Evolutionary conservation across 2,113 vertebrate genomes (phyloP), one percentile per base, ranked within the genome.

Genomic region (Microcebus lehilahytsara): DNA sequence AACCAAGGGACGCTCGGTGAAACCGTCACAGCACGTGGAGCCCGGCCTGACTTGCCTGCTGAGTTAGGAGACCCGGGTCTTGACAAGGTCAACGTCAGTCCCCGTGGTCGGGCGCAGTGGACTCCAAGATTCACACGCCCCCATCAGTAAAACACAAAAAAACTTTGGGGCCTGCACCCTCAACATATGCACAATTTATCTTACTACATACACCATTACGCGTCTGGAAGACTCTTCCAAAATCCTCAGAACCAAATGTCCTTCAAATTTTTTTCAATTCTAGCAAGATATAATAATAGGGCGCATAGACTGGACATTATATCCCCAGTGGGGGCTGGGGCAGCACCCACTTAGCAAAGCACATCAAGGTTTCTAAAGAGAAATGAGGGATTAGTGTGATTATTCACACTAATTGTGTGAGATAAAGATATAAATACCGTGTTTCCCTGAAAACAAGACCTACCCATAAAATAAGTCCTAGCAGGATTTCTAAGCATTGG

Each of bases 241-340:
- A 34, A 62, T n/a, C 66, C 60, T 93, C 17, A 83, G 67, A 56
- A n/a, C 2, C 46, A 56, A 83, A 49, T 1, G 1, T 9, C 3
- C 81, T 46, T 75, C 9, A 14, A 22, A 16, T 66, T 66, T 66
- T 66, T 66, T 91, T 75, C 0, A 8, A 37, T 62, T 49, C 58
- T 20, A n/a, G 34, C 74, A 81, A 49, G 30, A 46, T 27, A 62
- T 4, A 27, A 11, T 37, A 30, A 46, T 0, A 23, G 69, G 6
- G 46, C 2, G 5, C 14, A 30, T 1, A 10, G 2, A 0, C 42
- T 13, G 0, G 0, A 14, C 1, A 1, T 22, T 51, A 22, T 5
- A 34, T 20, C 40, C 53, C 25, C 66, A n/a, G 0, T 1, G 20
- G 58, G 0, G 6, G 8, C 42, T 8, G 2, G 60, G 83, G 9